Evolutionary conservation across 1,140 invertebrate genomes (phyloP), one percentile per base, ranked within the genome.

Genomic region (Phymastichus coffea): DNA sequence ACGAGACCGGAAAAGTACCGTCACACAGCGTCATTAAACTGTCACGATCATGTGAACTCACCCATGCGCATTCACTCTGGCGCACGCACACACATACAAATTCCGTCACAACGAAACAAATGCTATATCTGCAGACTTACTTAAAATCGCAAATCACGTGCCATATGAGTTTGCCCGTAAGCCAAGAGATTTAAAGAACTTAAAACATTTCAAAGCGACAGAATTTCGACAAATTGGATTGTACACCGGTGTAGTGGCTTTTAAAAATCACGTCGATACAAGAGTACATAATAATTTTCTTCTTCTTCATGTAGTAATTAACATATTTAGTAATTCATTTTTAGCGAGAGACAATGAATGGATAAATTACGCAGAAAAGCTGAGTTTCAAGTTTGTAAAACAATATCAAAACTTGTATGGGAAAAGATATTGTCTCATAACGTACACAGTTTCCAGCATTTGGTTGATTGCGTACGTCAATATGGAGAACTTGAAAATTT

Each of bases 121-220:
- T 22, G 22, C 7, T 19, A 59, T 59, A 7, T 59, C 57, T n/a
- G 3, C 26, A 14, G 35, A 33, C n/a, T 26, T 59, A 20, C 10
- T 51, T 12, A 3, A 4, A 2, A 38, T 59, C 20, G 43, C 17
- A 22, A 10, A 49, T 3, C 51, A 40, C 23, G 66, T 72, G 23
- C 72, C 79, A n/a, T 15, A 7, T 17, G 74, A 81, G 61, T 81
- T 80, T 71, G 37, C 58, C 9, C 57, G 80, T 48, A 77, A 75
- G 60, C 71, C 77, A 15, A 49, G 76, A 40, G 19, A 57, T 20
- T 52, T 81, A 15, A 46, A 47, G 17, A 69, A 78, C 23, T 7
- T 78, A 23, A 68, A 72, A 4, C 60, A 64, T 37, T 82, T 74
- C 73, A 82, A 81, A 63, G 80, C 76, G 12, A 80, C 80, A 43